phyloP scores from a whole-genome alignment of 2,113 vertebrate genomes.

The Hucho hucho region DNA sequence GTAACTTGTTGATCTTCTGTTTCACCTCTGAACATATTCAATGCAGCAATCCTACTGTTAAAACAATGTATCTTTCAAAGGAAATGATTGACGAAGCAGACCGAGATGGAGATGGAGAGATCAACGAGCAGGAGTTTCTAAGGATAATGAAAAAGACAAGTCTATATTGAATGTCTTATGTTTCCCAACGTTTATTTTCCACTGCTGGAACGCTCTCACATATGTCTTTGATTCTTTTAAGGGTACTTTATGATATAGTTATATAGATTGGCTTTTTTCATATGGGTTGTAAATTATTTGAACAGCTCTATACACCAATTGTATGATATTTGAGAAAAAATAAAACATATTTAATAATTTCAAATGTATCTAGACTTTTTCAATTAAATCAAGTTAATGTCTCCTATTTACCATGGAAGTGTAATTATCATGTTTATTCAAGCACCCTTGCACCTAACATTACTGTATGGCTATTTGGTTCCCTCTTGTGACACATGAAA shows the following conservation, averaged over 20 bases:
- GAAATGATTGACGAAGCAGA: slow-evolving; percentile 98
- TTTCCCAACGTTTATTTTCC: background rate
- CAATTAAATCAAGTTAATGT: background rate
- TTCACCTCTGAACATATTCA: too few species aligned
- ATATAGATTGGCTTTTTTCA: slow-evolving; percentile 1
- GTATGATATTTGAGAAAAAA: slow-evolving; percentile 42
- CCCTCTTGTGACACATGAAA: background rate
- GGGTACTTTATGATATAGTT: slow-evolving; percentile 10
- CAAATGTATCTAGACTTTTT: background rate
- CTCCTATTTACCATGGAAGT: too few species aligned
- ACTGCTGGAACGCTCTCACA: background rate
- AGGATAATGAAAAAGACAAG: slow-evolving; percentile 94
- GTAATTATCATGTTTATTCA: too few species aligned
- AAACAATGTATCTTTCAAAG: slow-evolving; percentile 61
- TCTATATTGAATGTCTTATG: slow-evolving; percentile 65
- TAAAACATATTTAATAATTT: slow-evolving; percentile 21
- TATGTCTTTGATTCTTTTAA: background rate
- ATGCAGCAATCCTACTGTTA: background rate
- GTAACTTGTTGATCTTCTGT: background rate
- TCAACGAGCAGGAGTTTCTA: slow-evolving; percentile 91
- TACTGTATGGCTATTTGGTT: background rate
- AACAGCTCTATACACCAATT: slow-evolving; percentile 43
- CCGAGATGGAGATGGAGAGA: slow-evolving; percentile 88
- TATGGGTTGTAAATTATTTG: slow-evolving; percentile 47
- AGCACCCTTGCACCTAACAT: background rate